Conservation (phyloP, 2,888 invertebrate genomes). For the Flexamia atlantica region DNA sequence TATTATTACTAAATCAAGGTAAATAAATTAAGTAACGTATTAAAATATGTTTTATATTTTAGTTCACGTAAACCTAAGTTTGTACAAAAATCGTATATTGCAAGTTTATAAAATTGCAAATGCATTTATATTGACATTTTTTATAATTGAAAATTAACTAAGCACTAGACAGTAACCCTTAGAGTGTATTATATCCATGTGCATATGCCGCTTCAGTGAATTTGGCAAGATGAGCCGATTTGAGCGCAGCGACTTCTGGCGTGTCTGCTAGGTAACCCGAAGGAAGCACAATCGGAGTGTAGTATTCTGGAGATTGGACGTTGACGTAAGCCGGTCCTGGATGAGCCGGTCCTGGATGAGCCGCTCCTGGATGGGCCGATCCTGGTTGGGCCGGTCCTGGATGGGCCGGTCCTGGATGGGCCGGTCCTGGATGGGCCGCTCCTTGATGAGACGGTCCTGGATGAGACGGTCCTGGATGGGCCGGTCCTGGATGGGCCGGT, state of each 20-base stretch:
- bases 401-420: constrained; percentile 44
- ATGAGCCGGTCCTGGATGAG: constrained; percentile 27
- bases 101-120: no score
- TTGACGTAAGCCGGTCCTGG: background rate
- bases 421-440: constrained; percentile 26
- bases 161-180: no score
- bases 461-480: constrained; percentile 34
- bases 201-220: background rate
- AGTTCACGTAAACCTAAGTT: no score
- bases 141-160: no score
- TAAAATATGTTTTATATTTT: no score
- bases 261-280: constrained; percentile 55
- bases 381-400: constrained; percentile 43
- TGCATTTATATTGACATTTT: no score
- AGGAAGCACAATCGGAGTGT: constrained; percentile 40
- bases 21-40: no score
- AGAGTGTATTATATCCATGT: background rate
- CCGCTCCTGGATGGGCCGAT: constrained; percentile 19
- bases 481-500: constrained; percentile 21
- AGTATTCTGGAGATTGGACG: background rate
- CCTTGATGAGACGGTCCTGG: constrained; percentile 37
- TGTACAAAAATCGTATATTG: no score
- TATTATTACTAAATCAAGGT: no score
- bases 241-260: constrained; percentile 63
- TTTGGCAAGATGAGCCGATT: constrained; percentile 58